These are phyloP conservation scores for Mesitornis unicolor DNA, from an alignment of 2,113 vertebrate genomes.

Conservation along the genomic window DNA sequence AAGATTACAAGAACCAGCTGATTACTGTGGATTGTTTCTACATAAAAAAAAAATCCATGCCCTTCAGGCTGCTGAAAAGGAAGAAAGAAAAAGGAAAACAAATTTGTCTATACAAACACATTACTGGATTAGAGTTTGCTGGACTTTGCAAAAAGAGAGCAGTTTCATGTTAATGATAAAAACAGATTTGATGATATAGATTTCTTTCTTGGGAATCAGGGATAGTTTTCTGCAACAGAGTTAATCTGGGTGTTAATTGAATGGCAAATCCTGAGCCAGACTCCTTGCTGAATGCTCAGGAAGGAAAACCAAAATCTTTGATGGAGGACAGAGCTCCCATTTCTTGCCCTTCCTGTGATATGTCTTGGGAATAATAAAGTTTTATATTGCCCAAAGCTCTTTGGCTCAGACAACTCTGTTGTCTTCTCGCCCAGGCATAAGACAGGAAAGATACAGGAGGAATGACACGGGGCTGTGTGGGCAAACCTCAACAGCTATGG, in stretches of 20 bases:
- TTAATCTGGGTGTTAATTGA: not conserved
- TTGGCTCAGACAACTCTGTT: not conserved
- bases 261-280: not conserved
- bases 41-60: not conserved
- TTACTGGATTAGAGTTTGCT: not conserved
- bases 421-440: not conserved
- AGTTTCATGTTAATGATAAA: not conserved
- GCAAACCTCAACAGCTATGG: not conserved
- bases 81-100: not conserved
- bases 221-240: not conserved
- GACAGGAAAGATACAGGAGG: not conserved
- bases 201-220: not conserved
- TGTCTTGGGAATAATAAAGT: not conserved
- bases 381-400: not conserved
- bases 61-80: not conserved
- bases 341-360: not conserved
- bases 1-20: not conserved
- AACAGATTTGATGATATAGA: not conserved
- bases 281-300: not conserved
- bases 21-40: slow-evolving; percentile 4
- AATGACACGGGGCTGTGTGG: not conserved
- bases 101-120: not conserved
- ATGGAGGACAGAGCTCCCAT: not conserved
- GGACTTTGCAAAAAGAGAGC: not conserved
- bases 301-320: not conserved